Evolutionary conservation across 2,888 invertebrate genomes (phyloP), one percentile per base, ranked within the genome.

Genomic region (Oscheius myriophilus): DNA sequence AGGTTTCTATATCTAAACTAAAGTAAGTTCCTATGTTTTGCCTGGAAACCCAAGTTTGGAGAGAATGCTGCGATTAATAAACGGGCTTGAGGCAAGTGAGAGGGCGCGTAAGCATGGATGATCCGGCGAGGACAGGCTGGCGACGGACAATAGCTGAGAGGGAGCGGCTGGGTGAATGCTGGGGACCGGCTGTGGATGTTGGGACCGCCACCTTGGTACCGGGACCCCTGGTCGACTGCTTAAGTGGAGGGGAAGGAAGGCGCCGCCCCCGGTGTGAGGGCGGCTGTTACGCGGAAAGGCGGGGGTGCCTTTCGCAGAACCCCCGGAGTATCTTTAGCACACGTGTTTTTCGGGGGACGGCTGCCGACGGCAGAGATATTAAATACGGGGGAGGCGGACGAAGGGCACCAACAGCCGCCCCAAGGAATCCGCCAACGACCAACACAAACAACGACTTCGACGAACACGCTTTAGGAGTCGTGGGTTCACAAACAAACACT

Each of bases 211-310:
- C 9, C 33, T 33, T 33, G 33, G 43, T 58, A 42, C 58, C 18
- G 26, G 18, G 11, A 33, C 49, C 61, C 61, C 49, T 33, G 33
- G 33, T 33, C 33, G 33, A 33, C 33, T 33, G 33, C 33, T 33
- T 33, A 33, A 6, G 33, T 33, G 33, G 4, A 9, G 33, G 3
- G 33, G 33, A 33, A 33, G 33, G 33, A 33, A 33, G 33, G 49
- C 61, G 49, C 61, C 53, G 63, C 16, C 12, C 33, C 12, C 39
- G 49, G 63, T 53, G 51, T 53, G 63, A 63, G 63, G 63, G 63
- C 63, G 63, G 63, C 63, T 51, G 53, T 63, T 63, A 63, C n/a
- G 63, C 49, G 63, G 63, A 63, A 63, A 52, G 63, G 51, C 52
- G 52, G 18, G 42, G 63, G 52, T 21, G 26, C 41, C 42, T 63